Evolutionary conservation across 1,140 invertebrate genomes (phyloP).

Genomic region (Drosophila seguyi): DNA sequence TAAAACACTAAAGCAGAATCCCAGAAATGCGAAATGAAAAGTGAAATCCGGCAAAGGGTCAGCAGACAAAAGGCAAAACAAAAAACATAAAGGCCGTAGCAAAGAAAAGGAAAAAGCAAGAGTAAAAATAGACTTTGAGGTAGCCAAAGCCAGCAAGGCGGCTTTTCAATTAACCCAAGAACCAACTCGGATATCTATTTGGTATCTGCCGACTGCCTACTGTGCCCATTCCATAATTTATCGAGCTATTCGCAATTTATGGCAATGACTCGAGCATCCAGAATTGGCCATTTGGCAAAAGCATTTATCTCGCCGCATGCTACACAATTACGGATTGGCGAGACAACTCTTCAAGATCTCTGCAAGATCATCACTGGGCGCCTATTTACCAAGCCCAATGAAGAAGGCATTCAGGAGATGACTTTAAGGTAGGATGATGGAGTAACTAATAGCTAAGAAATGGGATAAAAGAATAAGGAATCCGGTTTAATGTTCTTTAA

Average conservation of each 20-base stretch:
- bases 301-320: conserved; percentile 57
- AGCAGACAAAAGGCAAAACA: conserved; percentile 29
- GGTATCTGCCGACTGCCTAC: conserved; percentile 47
- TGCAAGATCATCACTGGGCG: conserved; percentile 25
- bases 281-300: conserved; percentile 42
- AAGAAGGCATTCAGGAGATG: conserved; percentile 27
- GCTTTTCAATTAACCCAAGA: conserved; percentile 48
- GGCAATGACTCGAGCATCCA: conserved; percentile 70
- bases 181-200: conserved; percentile 31
- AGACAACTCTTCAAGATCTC: conserved; percentile 14
- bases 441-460: background rate
- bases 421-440: conserved; percentile 15
- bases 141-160: background rate
- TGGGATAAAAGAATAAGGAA: background rate
- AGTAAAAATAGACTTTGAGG: conserved; percentile 37
- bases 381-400: conserved; percentile 9
- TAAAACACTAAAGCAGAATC: conserved; percentile 33
- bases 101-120: conserved; percentile 34
- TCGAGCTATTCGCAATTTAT: conserved; percentile 58
- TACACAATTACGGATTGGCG: conserved; percentile 28
- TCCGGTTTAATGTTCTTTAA: background rate
- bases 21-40: conserved; percentile 52
- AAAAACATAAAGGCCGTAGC: conserved; percentile 24
- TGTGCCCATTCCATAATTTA: conserved; percentile 61
- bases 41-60: conserved; percentile 42